Evolutionary conservation across 64 coral and sea anemone genomes (phyloP).

Genomic region (Montipora capricornis): DNA sequence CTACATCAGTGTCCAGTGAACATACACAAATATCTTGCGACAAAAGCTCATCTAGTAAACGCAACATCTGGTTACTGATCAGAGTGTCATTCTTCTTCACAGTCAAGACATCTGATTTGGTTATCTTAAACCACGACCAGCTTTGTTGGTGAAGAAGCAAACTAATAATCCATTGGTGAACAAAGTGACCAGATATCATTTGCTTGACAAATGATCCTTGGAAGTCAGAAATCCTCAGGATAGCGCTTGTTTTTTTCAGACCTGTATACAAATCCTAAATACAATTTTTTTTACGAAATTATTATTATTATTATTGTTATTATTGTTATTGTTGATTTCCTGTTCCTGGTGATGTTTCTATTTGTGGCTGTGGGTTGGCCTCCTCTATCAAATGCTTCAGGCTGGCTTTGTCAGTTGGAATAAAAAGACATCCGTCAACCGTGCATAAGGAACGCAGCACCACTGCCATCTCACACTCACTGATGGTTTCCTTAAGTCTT

Average conservation of each 20-base stretch:
- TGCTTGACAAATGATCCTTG: conserved; percentile 4
- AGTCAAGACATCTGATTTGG: conserved; percentile 22
- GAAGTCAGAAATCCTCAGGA: neutral
- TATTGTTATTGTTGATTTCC: neutral
- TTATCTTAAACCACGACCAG: conserved; percentile 22
- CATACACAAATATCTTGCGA: too few species aligned
- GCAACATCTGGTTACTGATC: neutral
- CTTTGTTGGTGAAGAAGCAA: conserved; percentile 12
- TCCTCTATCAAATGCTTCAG: conserved; percentile 26
- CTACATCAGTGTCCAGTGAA: neutral
- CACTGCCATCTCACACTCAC: too few species aligned
- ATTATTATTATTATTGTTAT: too few species aligned
- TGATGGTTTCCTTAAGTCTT: too few species aligned
- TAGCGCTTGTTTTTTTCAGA: conserved; percentile 21
- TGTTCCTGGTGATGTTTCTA: neutral
- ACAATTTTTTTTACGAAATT: neutral
- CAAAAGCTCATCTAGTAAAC: too few species aligned
- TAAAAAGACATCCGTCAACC: too few species aligned
- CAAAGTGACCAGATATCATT: too few species aligned
- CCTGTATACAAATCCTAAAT: conserved; percentile 5
- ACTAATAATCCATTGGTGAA: conserved; percentile 7
- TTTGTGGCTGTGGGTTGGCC: neutral
- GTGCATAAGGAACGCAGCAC: too few species aligned
- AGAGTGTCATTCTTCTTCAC: conserved; percentile 37
- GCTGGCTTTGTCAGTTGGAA: conserved; percentile 21